Percentiles rank a stretch among this genome's conserved stretches.
These are phyloP conservation scores for Alcedo quadribrachys DNA, from an alignment of 2,797 vertebrate species.

Conservation along the genomic window DNA sequence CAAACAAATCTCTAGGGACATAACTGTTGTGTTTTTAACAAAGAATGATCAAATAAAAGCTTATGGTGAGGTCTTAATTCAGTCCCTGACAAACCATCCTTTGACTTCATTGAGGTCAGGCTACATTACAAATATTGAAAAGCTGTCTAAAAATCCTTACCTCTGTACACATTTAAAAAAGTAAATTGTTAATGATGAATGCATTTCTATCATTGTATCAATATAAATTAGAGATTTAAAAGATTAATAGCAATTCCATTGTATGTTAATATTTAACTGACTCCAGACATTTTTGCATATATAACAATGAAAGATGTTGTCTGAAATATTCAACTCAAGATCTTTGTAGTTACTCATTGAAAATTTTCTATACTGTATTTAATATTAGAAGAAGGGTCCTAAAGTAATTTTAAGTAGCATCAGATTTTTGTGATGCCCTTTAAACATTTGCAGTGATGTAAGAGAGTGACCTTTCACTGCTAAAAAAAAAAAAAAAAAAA, in stretches of 20 bases:
- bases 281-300: not conserved
- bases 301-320: not conserved
- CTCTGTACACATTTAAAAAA: not conserved
- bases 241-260: not conserved
- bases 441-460: not conserved
- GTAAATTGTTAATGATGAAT: slow-evolving; percentile 1
- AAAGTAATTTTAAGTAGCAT: not conserved
- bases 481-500: not conserved
- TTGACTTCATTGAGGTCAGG: not conserved
- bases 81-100: not conserved
- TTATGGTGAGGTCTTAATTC: not conserved
- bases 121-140: not conserved
- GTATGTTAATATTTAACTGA: not conserved
- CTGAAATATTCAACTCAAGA: not conserved
- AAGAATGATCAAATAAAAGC: not conserved
- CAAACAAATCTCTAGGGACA: not conserved
- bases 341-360: not conserved
- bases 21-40: not conserved
- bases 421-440: not conserved
- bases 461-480: not conserved
- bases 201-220: not conserved
- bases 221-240: slow-evolving; percentile 26
- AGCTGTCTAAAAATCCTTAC: slow-evolving; percentile 2
- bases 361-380: not conserved
- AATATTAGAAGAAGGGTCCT: not conserved